Base-by-base conservation (phyloP, 2,888 invertebrate species). In the Euspilapteryx auroguttella region DNA sequence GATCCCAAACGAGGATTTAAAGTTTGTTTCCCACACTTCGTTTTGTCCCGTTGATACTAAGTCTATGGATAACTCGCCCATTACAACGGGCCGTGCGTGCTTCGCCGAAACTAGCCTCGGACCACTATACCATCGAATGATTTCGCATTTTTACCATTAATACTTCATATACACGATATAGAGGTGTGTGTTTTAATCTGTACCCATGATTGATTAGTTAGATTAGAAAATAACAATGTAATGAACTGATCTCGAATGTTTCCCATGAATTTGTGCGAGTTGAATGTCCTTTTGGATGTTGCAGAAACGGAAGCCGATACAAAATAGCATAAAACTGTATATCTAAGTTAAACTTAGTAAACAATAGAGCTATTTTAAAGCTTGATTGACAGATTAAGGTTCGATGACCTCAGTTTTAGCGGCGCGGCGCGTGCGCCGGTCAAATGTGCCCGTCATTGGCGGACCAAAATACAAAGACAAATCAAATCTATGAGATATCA, bases 401-500 rank as follows among this genome's bases (percentile, higher is more conserved):
- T 48, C 64, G 42, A 47, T 50, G 65, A 61, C 57, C 66, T 37
- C 37, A 28, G 42, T 40, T 48, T 54, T 46, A 49, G 52, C 55
- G 51, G 39, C 33, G 41, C 41, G 46, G 66, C 66, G 66, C 66
- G 68, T 59, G 68, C 65, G 51, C 47, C 44, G 39, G 55, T 51
- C 61, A 59, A 55, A 59, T 62, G 54, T 65, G 66, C 68, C 48
- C 56, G 68, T 66, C 59, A 62, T 53, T 57, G 63, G 62, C 65
- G 55, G 59, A 56, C 50, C 45, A 47, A 36, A 51, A 53, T 50
- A 65, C 65, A 66, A 66, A 64, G 61, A 50, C 43, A 53, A 57
- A 55, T 51, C 55, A 50, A 64, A 69, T 66, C 65, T 57, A 39
- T 20, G 39, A 68, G 68, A 69, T 69, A 69, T 66, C 61, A 71